Base-by-base conservation (phyloP, 2,888 invertebrate genomes). In the Entomobrya proxima region DNA sequence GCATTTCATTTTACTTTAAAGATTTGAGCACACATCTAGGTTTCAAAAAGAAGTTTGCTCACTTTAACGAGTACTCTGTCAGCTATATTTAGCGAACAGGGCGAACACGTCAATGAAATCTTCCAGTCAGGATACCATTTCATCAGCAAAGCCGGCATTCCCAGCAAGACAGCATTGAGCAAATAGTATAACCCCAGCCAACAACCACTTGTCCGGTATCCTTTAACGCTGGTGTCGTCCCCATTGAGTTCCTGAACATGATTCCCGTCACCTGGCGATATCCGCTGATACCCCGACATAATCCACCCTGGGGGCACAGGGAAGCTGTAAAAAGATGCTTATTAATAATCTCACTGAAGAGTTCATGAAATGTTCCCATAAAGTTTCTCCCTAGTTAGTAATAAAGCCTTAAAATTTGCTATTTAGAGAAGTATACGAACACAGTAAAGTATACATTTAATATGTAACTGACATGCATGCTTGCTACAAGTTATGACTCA, bases 101-200 rank as follows among this genome's bases (percentile, higher is more conserved):
- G 93, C 90, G 92, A 91, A 91, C 93, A 94, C 91, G 93, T 93
- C 85, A 93, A 86, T n/a, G 80, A 92, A 86, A 92, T 91, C 91
- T 93, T 93, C 91, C 92, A 92, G 75, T 92, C 92, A n/a, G 94
- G 93, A 92, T 93, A 93, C 92, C 94, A 94, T 88, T 92, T 92
- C 86, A 93, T 92, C 85, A 93, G 91, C 89, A 94, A 92, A 91
- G 94, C 94, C 58, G 94, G 94, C 89, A 94, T 91, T 75, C 94
- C 94, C 90, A 93, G 92, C 89, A 93, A 91, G 89, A 93, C 90
- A 87, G 93, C 91, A 90, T 93, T 92, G 88, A 93, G 88, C 91
- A 94, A 93, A 37, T 32, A 15, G 91, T 93, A 94, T 58, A 94
- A 86, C 83, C 92, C 89, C 81, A 92, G 91, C 83, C 93, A 92